Evolutionary conservation across 1,140 invertebrate species (phyloP).

Genomic region (Panulirus ornatus): DNA sequence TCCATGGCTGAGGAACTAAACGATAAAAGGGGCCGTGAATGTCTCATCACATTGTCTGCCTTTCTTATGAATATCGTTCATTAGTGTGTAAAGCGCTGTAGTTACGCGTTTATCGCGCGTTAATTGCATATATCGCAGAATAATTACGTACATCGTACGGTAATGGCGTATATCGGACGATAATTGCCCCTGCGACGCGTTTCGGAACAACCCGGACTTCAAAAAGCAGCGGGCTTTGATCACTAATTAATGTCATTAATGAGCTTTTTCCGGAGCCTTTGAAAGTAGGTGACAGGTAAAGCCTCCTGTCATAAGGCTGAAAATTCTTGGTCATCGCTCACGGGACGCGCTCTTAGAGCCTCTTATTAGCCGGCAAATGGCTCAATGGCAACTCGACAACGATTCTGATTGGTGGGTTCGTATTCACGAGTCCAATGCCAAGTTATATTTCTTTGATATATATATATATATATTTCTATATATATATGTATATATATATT

Average conservation of each 20-base stretch:
- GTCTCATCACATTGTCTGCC: too few species aligned
- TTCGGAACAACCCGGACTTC: constrained; percentile 21
- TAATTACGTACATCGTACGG: constrained; percentile 16
- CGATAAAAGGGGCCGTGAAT: too few species aligned
- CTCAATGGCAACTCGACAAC: not conserved
- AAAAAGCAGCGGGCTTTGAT: constrained; percentile 32
- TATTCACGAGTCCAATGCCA: too few species aligned
- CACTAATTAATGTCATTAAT: constrained; percentile 49
- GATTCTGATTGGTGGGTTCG: not conserved
- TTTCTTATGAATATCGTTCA: too few species aligned
- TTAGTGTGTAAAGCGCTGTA: too few species aligned
- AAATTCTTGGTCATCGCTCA: not conserved
- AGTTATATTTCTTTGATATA: too few species aligned
- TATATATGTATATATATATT: too few species aligned
- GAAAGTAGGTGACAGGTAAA: constrained; percentile 34
- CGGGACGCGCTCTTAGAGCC: constrained; percentile 2
- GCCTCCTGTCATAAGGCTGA: constrained; percentile 14
- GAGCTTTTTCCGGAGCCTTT: constrained; percentile 25
- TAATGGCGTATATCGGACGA: constrained; percentile 15
- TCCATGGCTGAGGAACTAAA: too few species aligned
- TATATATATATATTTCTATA: too few species aligned
- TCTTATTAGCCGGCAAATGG: not conserved
- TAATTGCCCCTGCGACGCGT: constrained; percentile 24
- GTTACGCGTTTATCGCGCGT: too few species aligned
- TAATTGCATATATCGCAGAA: constrained; percentile 7